Conservation (phyloP, 92 coral and sea anemone species). For the Umimayanthus kanabou region DNA sequence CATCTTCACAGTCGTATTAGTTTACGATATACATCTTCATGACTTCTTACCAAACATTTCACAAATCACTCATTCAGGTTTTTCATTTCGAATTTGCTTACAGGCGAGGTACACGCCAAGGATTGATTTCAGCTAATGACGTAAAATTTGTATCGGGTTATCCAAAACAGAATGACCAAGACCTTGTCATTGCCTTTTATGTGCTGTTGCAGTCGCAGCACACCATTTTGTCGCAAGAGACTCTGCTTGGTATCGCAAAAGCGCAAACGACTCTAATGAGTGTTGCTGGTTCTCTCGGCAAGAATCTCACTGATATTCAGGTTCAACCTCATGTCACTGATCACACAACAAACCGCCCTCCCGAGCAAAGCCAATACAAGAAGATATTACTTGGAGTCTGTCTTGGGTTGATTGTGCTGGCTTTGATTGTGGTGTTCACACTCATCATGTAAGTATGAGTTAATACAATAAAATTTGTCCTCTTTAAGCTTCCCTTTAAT, state of each 20-base stretch:
- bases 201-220: background rate
- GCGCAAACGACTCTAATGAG: background rate
- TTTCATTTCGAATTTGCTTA: background rate
- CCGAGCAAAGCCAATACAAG: background rate
- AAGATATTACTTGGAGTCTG: conserved; percentile 16
- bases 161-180: conserved; percentile 15
- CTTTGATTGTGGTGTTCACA: background rate
- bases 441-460: conserved; percentile 16
- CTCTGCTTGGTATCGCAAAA: background rate
- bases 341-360: background rate
- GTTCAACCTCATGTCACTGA: background rate
- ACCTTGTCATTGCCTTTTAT: conserved; percentile 24
- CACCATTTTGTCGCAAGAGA: background rate
- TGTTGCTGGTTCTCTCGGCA: conserved; percentile 24
- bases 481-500: no score
- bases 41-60: background rate
- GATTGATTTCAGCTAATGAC: background rate
- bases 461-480: no score
- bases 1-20: no score
- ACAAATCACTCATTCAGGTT: no score
- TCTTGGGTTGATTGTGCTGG: background rate
- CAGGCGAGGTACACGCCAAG: background rate
- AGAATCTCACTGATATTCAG: conserved; percentile 11
- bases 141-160: conserved; percentile 21
- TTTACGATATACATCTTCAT: background rate